These are phyloP conservation scores for Epinephelus malabaricus DNA, from an alignment of 2,797 vertebrate genomes.

Conservation along the genomic window DNA sequence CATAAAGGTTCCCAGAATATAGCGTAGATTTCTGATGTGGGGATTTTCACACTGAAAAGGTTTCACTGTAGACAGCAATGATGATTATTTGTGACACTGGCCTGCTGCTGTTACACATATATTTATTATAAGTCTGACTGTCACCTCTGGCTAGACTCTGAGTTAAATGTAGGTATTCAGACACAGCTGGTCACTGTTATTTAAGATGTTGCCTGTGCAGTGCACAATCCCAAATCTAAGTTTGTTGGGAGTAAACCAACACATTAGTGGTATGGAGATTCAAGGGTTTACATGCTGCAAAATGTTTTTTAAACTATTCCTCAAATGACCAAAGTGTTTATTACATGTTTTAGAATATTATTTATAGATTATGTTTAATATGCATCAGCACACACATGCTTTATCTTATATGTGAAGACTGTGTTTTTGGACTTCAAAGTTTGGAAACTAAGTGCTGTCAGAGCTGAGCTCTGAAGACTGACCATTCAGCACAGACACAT, in stretches of 20 bases:
- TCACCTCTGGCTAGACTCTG: slow-evolving; percentile 14
- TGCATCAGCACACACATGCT: neutral
- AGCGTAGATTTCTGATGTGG: slow-evolving; percentile 16
- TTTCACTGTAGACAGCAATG: slow-evolving; percentile 23
- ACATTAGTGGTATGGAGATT: neutral
- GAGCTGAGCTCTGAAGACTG: neutral
- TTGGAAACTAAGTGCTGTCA: neutral
- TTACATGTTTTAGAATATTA: neutral
- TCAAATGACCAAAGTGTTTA: too few relatives aligned
- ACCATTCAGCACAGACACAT: slow-evolving; percentile 11
- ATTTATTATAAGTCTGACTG: slow-evolving; percentile 33
- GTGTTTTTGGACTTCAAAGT: neutral
- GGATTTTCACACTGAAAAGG: slow-evolving; percentile 64
- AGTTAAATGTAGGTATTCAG: neutral
- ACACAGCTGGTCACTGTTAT: neutral
- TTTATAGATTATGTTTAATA: neutral
- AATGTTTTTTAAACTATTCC: neutral
- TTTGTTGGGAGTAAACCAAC: neutral
- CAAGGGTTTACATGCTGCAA: neutral
- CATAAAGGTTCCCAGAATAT: slow-evolving; percentile 14
- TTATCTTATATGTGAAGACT: neutral
- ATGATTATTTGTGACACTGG: slow-evolving; percentile 26
- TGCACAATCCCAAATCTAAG: neutral
- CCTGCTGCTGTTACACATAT: slow-evolving; percentile 11
- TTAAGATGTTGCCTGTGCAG: neutral